A percentile compares a stretch with the other conserved stretches of the same genome.
These are phyloP conservation scores for Yponomeuta evonymella DNA, from an alignment of 2,888 invertebrate species.

Conservation along the genomic window DNA sequence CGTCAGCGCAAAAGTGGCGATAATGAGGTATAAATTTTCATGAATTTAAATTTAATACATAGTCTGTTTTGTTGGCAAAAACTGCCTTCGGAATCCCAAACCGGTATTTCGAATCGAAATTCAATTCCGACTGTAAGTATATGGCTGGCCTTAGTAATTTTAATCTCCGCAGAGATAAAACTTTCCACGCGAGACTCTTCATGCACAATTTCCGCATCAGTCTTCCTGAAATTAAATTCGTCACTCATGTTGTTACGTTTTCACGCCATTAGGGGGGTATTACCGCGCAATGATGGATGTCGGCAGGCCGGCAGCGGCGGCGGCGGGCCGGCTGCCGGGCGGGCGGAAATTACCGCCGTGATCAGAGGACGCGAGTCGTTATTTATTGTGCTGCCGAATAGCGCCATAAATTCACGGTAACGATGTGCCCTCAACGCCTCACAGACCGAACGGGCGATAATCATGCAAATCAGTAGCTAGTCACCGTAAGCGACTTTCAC, in stretches of 20 bases:
- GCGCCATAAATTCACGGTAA: slow-evolving; percentile 6
- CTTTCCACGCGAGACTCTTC: neutral
- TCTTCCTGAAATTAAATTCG: neutral
- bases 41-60: no score
- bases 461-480: neutral
- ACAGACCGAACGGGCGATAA: neutral
- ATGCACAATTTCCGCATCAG: neutral
- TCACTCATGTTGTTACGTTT: neutral
- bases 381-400: neutral
- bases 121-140: no score
- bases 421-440: neutral
- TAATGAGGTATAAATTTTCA: no score
- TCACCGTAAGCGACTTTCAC: neutral
- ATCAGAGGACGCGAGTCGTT: neutral
- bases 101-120: no score
- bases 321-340: neutral
- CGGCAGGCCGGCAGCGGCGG: neutral
- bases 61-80: no score
- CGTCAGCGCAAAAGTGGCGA: no score
- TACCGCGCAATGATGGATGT: neutral
- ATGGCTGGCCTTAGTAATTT: neutral
- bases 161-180: neutral
- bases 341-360: neutral
- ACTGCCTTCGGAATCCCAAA: no score
- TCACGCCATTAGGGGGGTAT: neutral